Evolutionary conservation across 2,888 invertebrate species (phyloP).

Genomic region (Cryptus viduatorius): DNA sequence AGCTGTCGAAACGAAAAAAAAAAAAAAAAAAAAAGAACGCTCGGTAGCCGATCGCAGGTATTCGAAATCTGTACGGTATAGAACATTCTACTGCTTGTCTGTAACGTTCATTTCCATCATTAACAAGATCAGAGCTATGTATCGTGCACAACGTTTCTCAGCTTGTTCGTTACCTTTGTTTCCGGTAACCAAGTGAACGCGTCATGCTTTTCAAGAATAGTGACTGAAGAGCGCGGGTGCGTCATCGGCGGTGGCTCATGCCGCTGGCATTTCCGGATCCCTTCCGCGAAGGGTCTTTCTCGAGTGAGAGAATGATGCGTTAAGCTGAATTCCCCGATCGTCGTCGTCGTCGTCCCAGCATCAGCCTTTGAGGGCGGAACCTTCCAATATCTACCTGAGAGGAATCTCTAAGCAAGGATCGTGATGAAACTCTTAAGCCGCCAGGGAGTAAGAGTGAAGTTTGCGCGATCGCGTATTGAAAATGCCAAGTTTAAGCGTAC

Average conservation of each 20-base stretch:
- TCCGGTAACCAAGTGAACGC: not conserved
- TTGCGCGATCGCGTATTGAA: conserved; percentile 23
- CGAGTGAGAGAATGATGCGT: conserved; percentile 1
- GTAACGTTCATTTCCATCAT: not conserved
- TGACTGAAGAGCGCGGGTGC: not conserved
- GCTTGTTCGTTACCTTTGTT: not conserved
- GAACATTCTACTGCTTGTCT: not conserved
- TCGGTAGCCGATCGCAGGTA: conserved; percentile 2
- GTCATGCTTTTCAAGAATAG: conserved; percentile 25
- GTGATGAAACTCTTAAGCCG: conserved; percentile 52
- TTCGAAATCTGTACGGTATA: not conserved
- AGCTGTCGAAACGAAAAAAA: conserved; percentile 56
- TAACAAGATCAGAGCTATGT: not conserved
- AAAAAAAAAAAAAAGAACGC: conserved; percentile 20
- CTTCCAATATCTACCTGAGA: conserved; percentile 45
- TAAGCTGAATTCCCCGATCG: conserved; percentile 3
- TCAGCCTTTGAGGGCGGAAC: conserved; percentile 22
- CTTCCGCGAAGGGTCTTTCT: not conserved
- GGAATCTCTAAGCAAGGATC: conserved; percentile 55
- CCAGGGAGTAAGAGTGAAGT: conserved; percentile 42
- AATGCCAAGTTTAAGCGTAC: conserved; percentile 12
- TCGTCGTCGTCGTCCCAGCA: not conserved
- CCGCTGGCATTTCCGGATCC: not conserved
- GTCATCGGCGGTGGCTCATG: not conserved
- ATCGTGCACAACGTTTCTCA: not conserved